Conservation (phyloP, 2,113 vertebrate species). For the Lanius collurio region DNA sequence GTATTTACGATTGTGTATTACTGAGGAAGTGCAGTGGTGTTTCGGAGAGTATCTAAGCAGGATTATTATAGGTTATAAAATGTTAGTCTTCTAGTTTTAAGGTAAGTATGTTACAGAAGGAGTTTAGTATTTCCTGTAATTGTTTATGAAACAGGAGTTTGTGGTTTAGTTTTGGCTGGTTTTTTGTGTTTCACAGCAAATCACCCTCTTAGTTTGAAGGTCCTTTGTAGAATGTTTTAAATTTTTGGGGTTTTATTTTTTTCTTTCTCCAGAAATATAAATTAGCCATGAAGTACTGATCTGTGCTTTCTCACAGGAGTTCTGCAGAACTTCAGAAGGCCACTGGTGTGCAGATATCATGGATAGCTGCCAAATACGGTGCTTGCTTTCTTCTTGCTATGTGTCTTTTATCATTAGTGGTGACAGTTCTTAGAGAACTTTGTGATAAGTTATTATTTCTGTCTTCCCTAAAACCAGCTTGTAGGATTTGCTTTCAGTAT, state of each 20-base stretch:
- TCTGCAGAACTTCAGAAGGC: neutral
- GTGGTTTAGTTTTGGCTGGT: constrained; percentile 42
- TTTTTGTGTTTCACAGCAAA: constrained; percentile 33
- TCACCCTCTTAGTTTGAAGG: constrained; percentile 1
- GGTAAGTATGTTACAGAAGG: constrained; percentile 43
- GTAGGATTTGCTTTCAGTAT: neutral
- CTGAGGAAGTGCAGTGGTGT: neutral
- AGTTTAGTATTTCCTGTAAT: constrained; percentile 64
- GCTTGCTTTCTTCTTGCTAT: neutral
- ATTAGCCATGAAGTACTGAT: neutral
- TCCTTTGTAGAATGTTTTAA: constrained; percentile 22
- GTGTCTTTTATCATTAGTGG: neutral
- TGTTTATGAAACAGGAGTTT: constrained; percentile 53
- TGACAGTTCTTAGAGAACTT: neutral
- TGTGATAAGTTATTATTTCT: neutral
- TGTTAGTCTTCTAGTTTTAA: constrained; percentile 37
- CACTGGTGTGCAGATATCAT: neutral
- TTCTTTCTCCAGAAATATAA: neutral
- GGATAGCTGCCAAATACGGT: neutral
- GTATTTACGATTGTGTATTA: neutral
- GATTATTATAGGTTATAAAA: constrained; percentile 55
- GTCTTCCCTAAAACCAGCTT: neutral
- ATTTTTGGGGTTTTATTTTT: neutral
- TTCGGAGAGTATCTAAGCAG: neutral
- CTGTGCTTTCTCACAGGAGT: neutral